Conservation (phyloP, 2,113 vertebrate genomes). For the Numida meleagris region DNA sequence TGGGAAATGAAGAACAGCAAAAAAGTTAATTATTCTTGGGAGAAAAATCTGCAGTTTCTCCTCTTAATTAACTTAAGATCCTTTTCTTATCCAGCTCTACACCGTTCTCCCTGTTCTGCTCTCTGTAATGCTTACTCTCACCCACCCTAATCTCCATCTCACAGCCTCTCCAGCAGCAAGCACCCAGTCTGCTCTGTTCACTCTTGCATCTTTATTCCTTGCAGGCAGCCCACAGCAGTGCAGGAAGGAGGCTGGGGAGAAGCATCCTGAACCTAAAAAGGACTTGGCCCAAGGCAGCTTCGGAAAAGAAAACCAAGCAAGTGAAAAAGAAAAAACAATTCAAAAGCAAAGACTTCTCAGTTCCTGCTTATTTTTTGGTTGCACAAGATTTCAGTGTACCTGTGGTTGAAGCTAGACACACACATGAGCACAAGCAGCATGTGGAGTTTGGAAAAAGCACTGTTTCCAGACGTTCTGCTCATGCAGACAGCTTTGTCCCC, state of each 20-base stretch:
- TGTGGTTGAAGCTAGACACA: background rate
- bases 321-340: background rate
- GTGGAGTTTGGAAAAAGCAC: background rate
- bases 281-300: background rate
- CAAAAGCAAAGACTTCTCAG: background rate
- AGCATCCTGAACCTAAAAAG: background rate
- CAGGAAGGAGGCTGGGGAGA: background rate
- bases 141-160: background rate
- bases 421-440: fast-evolving
- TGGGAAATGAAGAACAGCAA: background rate
- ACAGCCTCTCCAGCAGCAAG: background rate
- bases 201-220: background rate
- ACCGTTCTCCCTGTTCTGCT: background rate
- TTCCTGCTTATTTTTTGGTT: background rate
- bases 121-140: background rate
- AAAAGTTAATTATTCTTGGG: slow-evolving; percentile 35
- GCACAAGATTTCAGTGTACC: background rate
- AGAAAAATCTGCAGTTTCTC: background rate
- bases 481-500: background rate
- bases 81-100: background rate
- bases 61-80: background rate
- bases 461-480: background rate
- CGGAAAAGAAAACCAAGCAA: background rate
- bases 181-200: background rate
- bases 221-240: background rate